These are phyloP conservation scores for Callyntrura sp. DNA, from an alignment of 2,888 invertebrate species.

Conservation along the genomic window DNA sequence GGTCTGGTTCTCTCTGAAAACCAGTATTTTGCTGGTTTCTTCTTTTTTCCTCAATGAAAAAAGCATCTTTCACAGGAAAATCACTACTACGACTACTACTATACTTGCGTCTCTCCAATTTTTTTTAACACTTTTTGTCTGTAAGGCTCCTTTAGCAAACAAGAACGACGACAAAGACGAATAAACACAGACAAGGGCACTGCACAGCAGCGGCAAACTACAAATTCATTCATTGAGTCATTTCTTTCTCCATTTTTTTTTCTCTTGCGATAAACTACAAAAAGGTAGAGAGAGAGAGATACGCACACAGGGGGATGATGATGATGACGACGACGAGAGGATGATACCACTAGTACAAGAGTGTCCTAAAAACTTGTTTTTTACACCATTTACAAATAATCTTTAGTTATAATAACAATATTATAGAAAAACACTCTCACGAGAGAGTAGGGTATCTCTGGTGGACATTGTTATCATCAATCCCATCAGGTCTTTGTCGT, in stretches of 20 bases:
- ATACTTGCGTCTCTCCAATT: background rate
- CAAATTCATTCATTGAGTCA: slow-evolving; percentile 69
- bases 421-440: background rate
- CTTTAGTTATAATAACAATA: background rate
- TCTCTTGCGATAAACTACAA: no score
- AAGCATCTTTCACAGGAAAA: slow-evolving; percentile 47
- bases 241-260: slow-evolving; percentile 49
- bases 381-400: slow-evolving; percentile 68
- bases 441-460: no score
- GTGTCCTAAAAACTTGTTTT: slow-evolving; percentile 71
- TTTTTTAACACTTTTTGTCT: slow-evolving; percentile 13
- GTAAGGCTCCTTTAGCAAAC: slow-evolving; percentile 34
- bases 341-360: no score
- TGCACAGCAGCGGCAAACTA: slow-evolving; percentile 14
- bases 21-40: slow-evolving; percentile 75
- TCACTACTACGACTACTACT: background rate
- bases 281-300: no score
- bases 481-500: background rate
- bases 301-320: background rate
- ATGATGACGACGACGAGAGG: no score
- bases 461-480: slow-evolving; percentile 52
- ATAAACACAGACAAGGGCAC: slow-evolving; percentile 19
- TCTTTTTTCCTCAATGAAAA: slow-evolving; percentile 76
- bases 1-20: slow-evolving; percentile 53
- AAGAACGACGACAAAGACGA: no score